Evolutionary conservation across 2,888 invertebrate genomes (phyloP).

Genomic region (Serrognathus titanus): DNA sequence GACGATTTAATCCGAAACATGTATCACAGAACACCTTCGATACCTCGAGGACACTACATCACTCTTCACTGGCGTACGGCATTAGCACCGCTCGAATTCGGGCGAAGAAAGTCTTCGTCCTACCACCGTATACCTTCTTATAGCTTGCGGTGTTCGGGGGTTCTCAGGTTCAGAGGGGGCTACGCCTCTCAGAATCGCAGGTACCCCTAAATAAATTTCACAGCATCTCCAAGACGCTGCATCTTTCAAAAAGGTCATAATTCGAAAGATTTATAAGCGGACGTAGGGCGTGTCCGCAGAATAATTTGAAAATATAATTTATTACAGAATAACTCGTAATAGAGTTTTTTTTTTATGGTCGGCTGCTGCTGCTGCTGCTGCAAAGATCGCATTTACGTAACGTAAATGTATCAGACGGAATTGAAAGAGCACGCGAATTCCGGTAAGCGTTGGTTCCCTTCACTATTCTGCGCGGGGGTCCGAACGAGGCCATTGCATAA

Average conservation of each 20-base stretch:
- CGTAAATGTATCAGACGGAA: background rate
- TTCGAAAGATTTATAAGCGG: background rate
- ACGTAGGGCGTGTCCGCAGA: no score
- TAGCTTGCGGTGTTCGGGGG: conserved; percentile 28
- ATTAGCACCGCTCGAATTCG: conserved; percentile 12
- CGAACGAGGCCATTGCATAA: background rate
- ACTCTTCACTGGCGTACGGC: conserved; percentile 23
- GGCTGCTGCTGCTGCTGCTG: background rate
- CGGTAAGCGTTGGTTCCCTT: background rate
- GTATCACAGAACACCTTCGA: conserved; percentile 7
- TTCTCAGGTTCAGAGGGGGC: conserved; percentile 22
- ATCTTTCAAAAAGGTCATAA: background rate
- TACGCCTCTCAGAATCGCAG: background rate
- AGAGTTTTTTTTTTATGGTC: background rate
- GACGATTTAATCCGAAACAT: conserved; percentile 9
- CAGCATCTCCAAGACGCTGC: background rate
- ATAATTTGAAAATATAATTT: no score
- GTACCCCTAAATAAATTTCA: conserved; percentile 7
- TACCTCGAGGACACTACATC: conserved; percentile 23
- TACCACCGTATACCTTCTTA: conserved; percentile 30
- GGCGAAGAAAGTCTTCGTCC: conserved; percentile 31
- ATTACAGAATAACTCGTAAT: no score
- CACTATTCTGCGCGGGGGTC: background rate
- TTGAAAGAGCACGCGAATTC: conserved; percentile 1
- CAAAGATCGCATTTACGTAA: background rate